These are phyloP conservation scores for Salarias fasciatus DNA, from an alignment of 2,797 vertebrate genomes.

Conservation along the genomic window DNA sequence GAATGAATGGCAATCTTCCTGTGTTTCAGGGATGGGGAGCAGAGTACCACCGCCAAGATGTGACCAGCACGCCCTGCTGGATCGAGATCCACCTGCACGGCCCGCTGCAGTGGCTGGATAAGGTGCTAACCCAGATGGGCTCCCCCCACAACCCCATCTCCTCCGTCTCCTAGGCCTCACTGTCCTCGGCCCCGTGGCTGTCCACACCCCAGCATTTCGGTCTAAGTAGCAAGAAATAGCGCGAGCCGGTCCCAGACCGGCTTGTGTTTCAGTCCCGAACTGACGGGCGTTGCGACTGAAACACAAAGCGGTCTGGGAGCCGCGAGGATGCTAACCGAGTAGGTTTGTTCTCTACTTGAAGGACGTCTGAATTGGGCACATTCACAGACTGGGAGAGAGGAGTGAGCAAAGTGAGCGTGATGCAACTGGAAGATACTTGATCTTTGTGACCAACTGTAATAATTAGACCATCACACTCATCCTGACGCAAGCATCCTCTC, in stretches of 20 bases:
- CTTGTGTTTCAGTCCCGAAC: conserved; percentile 44
- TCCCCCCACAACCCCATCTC: conserved; percentile 98
- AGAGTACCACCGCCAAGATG: conserved; percentile 99
- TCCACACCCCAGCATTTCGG: conserved; percentile 85
- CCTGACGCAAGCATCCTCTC: conserved; percentile 70
- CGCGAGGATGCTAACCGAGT: conserved; percentile 48
- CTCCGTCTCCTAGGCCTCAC: conserved; percentile 92
- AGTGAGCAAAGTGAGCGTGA: conserved; percentile 75
- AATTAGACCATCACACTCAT: conserved; percentile 82
- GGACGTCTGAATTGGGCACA: conserved; percentile 89
- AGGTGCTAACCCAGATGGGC: conserved; percentile 99
- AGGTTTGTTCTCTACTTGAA: conserved; percentile 88
- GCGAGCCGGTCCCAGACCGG: conserved; percentile 46
- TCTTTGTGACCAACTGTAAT: conserved; percentile 95
- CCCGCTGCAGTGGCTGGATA: conserved; percentile 99
- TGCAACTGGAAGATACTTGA: conserved; percentile 96
- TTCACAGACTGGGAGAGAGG: conserved; percentile 80
- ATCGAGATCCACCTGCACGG: conserved; percentile 99
- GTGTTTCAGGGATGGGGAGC: conserved; percentile 95
- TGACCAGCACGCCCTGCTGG: conserved; percentile 99
- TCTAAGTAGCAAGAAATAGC: conserved; percentile 62
- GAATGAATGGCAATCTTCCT: background rate
- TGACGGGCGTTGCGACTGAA: conserved; percentile 44
- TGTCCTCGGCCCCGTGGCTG: conserved; percentile 68
- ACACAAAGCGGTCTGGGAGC: conserved; percentile 57